A percentile compares a stretch with the other conserved stretches of the same genome.
Evolutionary conservation across 2,113 vertebrate species (phyloP).

Genomic region (Geococcyx californianus): DNA sequence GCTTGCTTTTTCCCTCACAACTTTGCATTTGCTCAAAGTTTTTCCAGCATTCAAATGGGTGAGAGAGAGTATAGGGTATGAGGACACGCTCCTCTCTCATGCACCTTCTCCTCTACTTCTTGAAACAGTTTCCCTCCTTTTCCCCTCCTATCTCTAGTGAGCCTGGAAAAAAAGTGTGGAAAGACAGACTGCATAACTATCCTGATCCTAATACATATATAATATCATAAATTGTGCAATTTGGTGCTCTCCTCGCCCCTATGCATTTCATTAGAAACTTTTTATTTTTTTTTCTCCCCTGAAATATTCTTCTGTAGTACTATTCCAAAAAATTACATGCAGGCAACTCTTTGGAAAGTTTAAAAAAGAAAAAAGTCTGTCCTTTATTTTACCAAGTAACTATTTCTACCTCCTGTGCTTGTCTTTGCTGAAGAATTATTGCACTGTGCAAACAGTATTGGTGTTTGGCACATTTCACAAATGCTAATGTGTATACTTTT

Average conservation of each 20-base stretch:
- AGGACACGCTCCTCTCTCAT: neutral
- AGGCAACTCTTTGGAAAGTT: neutral
- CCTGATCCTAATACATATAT: neutral
- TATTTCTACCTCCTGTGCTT: constrained; percentile 24
- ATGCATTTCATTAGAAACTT: neutral
- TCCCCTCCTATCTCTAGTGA: neutral
- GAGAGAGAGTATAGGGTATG: neutral
- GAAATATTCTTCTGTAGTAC: neutral
- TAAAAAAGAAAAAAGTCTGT: neutral
- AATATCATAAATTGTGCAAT: neutral
- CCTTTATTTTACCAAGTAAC: constrained; percentile 8
- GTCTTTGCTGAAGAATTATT: constrained; percentile 52
- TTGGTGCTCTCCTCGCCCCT: neutral
- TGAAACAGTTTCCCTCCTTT: neutral
- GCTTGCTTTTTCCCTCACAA: neutral
- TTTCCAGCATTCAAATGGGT: neutral
- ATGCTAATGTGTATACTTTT: constrained; percentile 79
- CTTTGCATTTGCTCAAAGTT: neutral
- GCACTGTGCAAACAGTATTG: constrained; percentile 23
- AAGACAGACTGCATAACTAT: neutral
- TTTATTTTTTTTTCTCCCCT: neutral
- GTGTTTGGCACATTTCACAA: constrained; percentile 56
- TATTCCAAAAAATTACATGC: neutral
- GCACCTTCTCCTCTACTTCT: neutral
- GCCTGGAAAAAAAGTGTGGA: neutral